Percentiles rank a stretch among this genome's conserved stretches.
Evolutionary conservation across 2,888 invertebrate species (phyloP).

Genomic region (Congeria kusceri): DNA sequence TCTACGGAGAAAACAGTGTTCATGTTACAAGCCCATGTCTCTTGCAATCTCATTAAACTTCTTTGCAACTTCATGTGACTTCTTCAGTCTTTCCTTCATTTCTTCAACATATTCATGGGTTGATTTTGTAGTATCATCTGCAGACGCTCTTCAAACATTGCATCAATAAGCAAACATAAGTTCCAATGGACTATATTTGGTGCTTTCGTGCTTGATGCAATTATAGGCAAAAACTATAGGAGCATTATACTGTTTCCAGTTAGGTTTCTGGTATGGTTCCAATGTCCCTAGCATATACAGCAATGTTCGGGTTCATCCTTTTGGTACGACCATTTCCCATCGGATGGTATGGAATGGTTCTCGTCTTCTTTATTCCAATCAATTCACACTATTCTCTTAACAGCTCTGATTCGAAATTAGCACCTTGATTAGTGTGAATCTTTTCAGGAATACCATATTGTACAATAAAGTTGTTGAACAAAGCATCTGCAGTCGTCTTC

Average conservation of each 20-base stretch:
- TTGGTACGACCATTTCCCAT: background rate
- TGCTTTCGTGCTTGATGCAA: conserved; percentile 1
- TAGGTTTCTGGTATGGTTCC: background rate
- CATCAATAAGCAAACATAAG: conserved; percentile 9
- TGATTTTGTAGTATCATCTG: background rate
- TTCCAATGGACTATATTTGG: background rate
- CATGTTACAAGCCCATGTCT: no score
- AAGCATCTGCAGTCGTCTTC: background rate
- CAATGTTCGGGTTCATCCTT: background rate
- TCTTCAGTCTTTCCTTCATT: conserved; percentile 3
- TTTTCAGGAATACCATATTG: background rate
- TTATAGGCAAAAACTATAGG: conserved; percentile 1
- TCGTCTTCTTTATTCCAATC: background rate
- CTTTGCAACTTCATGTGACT: conserved; percentile 5
- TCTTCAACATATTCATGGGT: conserved; percentile 13
- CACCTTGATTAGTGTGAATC: background rate
- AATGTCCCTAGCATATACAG: conserved; percentile 9
- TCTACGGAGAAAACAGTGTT: no score
- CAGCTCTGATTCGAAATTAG: conserved; percentile 1
- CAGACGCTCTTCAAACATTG: background rate
- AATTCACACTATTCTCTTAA: conserved; percentile 1
- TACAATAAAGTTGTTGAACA: background rate
- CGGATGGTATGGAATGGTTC: conserved; percentile 13
- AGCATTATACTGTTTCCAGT: conserved; percentile 1
- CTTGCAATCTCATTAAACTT: background rate